A percentile compares a stretch with the other conserved stretches of the same genome.
phyloP scores from a whole-genome alignment of 2,797 vertebrate species.

The Megalops cyprinoides region DNA sequence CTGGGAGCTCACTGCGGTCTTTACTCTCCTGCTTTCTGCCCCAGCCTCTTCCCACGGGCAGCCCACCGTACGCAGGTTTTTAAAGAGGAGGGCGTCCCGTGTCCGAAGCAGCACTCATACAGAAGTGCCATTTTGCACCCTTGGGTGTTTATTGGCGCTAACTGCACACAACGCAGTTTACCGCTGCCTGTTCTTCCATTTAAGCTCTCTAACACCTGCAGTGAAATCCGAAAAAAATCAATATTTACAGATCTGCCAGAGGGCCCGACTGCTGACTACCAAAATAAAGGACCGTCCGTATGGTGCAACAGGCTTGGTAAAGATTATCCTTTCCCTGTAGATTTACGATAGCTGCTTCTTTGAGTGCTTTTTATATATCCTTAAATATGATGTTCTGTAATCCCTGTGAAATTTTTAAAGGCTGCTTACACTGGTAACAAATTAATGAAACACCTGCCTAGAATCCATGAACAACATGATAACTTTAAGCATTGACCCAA shows the following conservation, averaged over 20 bases:
- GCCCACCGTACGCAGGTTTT: no score
- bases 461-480: no score
- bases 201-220: constrained; percentile 3
- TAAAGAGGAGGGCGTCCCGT: no score
- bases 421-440: neutral
- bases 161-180: no score
- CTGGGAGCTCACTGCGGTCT: no score
- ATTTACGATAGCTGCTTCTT: neutral
- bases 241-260: neutral
- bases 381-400: neutral
- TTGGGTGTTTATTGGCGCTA: no score
- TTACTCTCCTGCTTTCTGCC: no score
- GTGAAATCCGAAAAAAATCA: neutral
- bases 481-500: no score
- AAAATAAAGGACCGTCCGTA: neutral
- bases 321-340: neutral
- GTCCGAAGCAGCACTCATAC: no score
- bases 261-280: neutral
- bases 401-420: neutral
- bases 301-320: no score
- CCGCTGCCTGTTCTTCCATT: neutral
- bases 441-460: neutral
- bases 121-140: no score
- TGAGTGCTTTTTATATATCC: neutral
- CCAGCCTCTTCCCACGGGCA: no score